These are phyloP conservation scores for Labeo catla DNA, from an alignment of 2,113 vertebrate genomes.

Conservation along the genomic window DNA sequence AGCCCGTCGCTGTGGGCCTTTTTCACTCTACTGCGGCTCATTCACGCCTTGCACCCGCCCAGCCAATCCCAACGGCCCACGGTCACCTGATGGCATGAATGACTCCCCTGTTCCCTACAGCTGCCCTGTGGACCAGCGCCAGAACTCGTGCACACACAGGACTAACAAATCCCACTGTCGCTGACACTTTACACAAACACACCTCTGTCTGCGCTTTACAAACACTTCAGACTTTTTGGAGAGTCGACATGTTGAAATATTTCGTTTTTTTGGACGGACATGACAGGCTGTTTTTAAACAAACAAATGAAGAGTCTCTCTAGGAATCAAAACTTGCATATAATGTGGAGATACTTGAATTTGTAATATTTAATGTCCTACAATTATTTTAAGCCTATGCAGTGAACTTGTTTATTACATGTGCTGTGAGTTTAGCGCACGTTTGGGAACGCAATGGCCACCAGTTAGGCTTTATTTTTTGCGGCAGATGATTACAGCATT, in stretches of 20 bases:
- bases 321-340: slow-evolving; percentile 4
- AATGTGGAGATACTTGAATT: neutral
- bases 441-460: no score
- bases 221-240: slow-evolving; percentile 63
- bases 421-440: no score
- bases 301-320: slow-evolving; percentile 21
- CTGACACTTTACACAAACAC: slow-evolving; percentile 62
- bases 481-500: no score
- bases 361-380: neutral
- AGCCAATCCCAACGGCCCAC: slow-evolving; percentile 45
- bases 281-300: slow-evolving; percentile 33
- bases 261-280: slow-evolving; percentile 48
- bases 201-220: slow-evolving; percentile 62
- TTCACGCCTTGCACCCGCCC: slow-evolving; percentile 62
- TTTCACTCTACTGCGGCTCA: slow-evolving; percentile 21
- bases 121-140: slow-evolving; percentile 69
- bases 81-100: slow-evolving; percentile 76
- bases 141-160: slow-evolving; percentile 29
- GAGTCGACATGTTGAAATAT: slow-evolving; percentile 61
- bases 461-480: no score
- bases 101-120: slow-evolving; percentile 73
- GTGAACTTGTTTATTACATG: no score
- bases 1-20: slow-evolving; percentile 34
- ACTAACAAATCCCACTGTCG: slow-evolving; percentile 62
- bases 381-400: neutral